Conservation (phyloP, 1,140 invertebrate genomes). For the Chymomyza costata region DNA sequence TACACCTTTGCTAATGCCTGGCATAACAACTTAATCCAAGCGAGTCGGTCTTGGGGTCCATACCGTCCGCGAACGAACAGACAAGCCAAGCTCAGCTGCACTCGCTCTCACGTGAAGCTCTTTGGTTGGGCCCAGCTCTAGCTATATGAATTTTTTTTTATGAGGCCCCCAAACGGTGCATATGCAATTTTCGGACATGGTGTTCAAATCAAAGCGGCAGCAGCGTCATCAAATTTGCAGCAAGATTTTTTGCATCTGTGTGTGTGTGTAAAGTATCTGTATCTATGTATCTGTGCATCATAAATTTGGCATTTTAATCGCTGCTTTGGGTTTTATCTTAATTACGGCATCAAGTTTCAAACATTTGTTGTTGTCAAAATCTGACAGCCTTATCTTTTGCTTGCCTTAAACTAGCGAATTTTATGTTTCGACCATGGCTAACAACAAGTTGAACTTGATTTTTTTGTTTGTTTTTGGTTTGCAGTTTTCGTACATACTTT, state of each 20-base stretch:
- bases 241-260: conserved; percentile 50
- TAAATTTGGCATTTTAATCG: conserved; percentile 63
- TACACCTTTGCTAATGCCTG: conserved; percentile 60
- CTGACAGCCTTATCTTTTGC: not conserved
- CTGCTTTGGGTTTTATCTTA: conserved; percentile 44
- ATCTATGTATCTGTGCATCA: conserved; percentile 17
- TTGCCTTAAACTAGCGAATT: conserved; percentile 60
- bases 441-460: no score
- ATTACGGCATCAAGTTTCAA: conserved; percentile 31
- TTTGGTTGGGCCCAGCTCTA: no score
- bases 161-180: conserved; percentile 20
- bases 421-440: conserved; percentile 24
- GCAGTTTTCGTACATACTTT: no score
- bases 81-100: no score
- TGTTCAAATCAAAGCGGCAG: conserved; percentile 48
- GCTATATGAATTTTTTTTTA: no score
- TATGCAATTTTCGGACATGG: conserved; percentile 46
- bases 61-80: conserved; percentile 29
- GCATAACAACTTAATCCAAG: conserved; percentile 66
- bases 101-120: no score
- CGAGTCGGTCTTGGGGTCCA: no score
- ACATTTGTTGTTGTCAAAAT: conserved; percentile 2
- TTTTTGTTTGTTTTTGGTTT: no score
- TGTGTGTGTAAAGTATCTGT: conserved; percentile 13
- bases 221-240: conserved; percentile 41